These are phyloP conservation scores for Xestia c-nigrum DNA, from an alignment of 2,888 invertebrate genomes.

Conservation along the genomic window DNA sequence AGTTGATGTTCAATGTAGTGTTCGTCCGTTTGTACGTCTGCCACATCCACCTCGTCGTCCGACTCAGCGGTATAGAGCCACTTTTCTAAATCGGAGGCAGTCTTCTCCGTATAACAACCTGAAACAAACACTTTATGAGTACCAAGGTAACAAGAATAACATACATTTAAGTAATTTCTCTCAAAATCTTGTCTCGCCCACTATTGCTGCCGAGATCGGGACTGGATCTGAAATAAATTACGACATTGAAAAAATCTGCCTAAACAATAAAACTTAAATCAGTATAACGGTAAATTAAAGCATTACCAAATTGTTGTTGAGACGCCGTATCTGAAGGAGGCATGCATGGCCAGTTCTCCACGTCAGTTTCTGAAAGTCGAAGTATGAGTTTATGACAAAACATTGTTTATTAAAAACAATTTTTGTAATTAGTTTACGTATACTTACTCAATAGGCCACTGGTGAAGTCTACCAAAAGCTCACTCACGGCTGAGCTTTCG, in stretches of 20 bases:
- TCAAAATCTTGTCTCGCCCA: no score
- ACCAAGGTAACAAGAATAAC: no score
- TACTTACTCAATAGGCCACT: constrained; percentile 7
- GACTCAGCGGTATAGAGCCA: neutral
- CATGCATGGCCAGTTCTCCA: neutral
- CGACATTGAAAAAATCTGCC: neutral
- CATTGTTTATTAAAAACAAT: no score
- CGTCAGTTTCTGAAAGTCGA: neutral
- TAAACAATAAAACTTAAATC: neutral
- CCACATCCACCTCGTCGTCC: constrained; percentile 5
- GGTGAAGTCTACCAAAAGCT: neutral
- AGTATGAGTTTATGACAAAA: neutral
- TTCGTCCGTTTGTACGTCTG: neutral
- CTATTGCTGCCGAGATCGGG: neutral
- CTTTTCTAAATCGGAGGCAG: neutral
- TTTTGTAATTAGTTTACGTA: neutral
- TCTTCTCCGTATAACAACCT: no score
- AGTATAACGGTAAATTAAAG: neutral
- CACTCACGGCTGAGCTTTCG: neutral
- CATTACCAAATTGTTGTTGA: neutral
- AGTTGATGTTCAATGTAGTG: neutral
- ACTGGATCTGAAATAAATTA: constrained; percentile 8
- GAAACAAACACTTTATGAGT: no score
- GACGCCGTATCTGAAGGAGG: neutral
- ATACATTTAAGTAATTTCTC: no score